Evolutionary conservation across 2,888 invertebrate species (phyloP), one percentile per base, ranked within the genome.

Genomic region (Ctena decussata): DNA sequence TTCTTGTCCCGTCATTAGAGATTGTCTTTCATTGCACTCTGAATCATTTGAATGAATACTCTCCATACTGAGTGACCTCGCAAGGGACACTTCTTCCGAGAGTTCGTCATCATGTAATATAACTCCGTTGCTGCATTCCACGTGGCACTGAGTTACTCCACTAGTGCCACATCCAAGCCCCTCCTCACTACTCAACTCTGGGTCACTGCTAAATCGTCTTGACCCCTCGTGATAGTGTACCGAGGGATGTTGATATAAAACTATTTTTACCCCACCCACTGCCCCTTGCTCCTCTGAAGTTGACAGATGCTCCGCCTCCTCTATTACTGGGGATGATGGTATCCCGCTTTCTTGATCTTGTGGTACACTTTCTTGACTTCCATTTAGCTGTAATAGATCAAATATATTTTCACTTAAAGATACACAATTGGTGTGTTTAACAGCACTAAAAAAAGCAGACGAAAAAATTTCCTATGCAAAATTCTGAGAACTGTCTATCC

Each of bases 351-450:
- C 93, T 21, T 89, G 87, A 72, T 93, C 93, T 57, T 89, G 92
- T 35, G 91, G 93, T 0, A 94, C 93, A 77, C 93, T 93, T 77
- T 94, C 94, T 75, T 93, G 93, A 44, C 94, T 94, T 39, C 93
- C 93, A 77, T 92, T 92, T 35, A 94, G 82, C 94, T 94, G 85
- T 15, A 65, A 41, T n/a, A 27, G 8, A 41, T 3, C 39, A 21
- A 46, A 46, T 32, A 70, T 32, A 41, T 41, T n/a, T n/a, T n/a
- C n/a, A n/a, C n/a, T n/a, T n/a, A n/a, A n/a, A n/a, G n/a, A n/a
- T n/a, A n/a, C n/a, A n/a, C n/a, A n/a, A n/a, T n/a, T n/a, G n/a
- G n/a, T n/a, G n/a, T n/a, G n/a, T n/a, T n/a, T n/a, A n/a, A n/a
- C n/a, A n/a, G n/a, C n/a, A n/a, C n/a, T n/a, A n/a, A n/a, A n/a